A percentile compares a stretch with the other conserved stretches of the same genome.
These are phyloP conservation scores for Drosophila nr. perissopoda DNA, from an alignment of 2,888 invertebrate species.

Conservation along the genomic window DNA sequence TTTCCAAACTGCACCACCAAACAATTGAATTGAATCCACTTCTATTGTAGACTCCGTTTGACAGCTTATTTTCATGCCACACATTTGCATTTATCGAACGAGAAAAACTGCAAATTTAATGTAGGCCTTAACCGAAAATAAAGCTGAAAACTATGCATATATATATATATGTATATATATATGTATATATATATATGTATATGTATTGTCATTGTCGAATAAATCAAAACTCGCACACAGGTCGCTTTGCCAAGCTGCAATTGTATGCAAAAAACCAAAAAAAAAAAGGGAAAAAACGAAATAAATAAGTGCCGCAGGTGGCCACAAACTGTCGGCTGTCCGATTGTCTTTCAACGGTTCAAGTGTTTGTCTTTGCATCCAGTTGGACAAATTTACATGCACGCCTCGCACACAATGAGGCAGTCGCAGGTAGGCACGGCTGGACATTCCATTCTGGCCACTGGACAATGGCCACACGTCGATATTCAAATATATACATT, in stretches of 20 bases:
- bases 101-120: conserved; percentile 44
- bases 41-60: conserved; percentile 17
- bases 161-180: conserved; percentile 49
- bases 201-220: conserved; percentile 62
- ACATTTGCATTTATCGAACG: conserved; percentile 23
- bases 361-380: conserved; percentile 77
- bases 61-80: conserved; percentile 27
- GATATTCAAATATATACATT: conserved; percentile 72
- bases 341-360: conserved; percentile 52
- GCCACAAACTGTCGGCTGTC: conserved; percentile 58
- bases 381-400: conserved; percentile 79
- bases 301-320: conserved; percentile 72
- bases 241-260: conserved; percentile 43
- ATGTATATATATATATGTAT: conserved; percentile 21
- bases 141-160: conserved; percentile 38
- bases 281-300: conserved; percentile 29
- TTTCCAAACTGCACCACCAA: background rate
- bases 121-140: conserved; percentile 30
- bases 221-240: conserved; percentile 71
- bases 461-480: conserved; percentile 70
- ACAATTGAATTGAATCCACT: conserved; percentile 27
- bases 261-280: conserved; percentile 70
- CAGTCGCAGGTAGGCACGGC: conserved; percentile 42
- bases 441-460: conserved; percentile 35
- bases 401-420: conserved; percentile 68